Evolutionary conservation across 2,113 vertebrate genomes (phyloP).

Genomic region (Platanista minor): DNA sequence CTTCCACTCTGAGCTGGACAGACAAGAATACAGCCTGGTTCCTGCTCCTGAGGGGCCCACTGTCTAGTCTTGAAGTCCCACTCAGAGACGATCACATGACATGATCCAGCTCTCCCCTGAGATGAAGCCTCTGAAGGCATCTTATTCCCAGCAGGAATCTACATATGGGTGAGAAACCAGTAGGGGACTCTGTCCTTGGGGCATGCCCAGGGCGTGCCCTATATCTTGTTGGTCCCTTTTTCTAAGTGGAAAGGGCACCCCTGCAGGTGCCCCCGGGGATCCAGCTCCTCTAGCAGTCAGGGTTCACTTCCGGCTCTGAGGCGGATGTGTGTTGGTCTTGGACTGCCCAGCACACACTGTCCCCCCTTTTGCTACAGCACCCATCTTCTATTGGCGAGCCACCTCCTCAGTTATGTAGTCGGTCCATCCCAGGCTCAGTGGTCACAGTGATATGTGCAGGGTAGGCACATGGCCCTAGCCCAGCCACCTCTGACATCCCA

Average conservation of each 20-base stretch:
- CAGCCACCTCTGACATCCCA: neutral
- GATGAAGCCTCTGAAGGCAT: neutral
- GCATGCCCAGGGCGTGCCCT: fast-evolving
- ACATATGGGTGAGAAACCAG: fast-evolving
- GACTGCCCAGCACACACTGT: neutral
- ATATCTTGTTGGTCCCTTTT: neutral
- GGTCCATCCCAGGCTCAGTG: neutral
- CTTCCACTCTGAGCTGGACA: neutral
- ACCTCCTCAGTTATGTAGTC: neutral
- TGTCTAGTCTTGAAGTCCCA: neutral
- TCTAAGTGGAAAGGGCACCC: neutral
- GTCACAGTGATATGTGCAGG: neutral
- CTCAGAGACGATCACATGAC: neutral
- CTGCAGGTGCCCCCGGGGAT: neutral
- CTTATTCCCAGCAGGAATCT: neutral
- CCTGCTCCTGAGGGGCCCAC: neutral
- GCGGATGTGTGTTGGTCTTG: fast-evolving
- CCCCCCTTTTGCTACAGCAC: neutral
- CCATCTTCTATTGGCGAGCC: neutral
- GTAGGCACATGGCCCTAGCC: neutral
- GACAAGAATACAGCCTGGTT: neutral
- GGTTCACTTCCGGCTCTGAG: fast-evolving
- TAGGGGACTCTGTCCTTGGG: too few species aligned
- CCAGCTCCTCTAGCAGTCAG: neutral
- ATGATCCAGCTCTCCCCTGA: neutral